A percentile compares a stretch with the other conserved stretches of the same genome.
phyloP scores from a whole-genome alignment of 2,797 vertebrate genomes.

The Rhinatrema bivittatum region DNA sequence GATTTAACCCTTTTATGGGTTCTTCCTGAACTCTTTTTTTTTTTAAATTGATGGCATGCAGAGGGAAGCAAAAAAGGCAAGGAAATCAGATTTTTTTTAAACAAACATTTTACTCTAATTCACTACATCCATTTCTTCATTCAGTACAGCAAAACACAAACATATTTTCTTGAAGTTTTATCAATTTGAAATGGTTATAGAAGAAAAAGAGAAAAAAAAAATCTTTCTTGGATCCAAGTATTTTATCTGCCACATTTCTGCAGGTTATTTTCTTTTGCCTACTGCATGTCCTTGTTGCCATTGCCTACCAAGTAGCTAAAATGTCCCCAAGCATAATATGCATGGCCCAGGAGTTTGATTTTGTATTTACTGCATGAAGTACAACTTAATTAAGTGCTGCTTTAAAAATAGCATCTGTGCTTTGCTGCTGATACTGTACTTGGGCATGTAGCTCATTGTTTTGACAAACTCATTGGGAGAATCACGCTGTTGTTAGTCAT shows the following conservation, averaged over 20 bases:
- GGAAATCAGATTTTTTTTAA: too few species aligned
- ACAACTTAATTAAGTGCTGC: constrained; percentile 54
- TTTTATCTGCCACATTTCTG: constrained; percentile 4
- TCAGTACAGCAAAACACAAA: too few species aligned
- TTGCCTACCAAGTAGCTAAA: constrained; percentile 14
- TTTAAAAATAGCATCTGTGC: constrained; percentile 48
- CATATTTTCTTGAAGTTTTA: too few species aligned
- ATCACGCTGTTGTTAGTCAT: constrained; percentile 45
- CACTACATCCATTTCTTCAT: too few species aligned
- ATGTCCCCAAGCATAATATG: constrained; percentile 34
- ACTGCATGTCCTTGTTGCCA: constrained; percentile 27
- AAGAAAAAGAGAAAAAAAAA: background rate
- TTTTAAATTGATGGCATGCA: too few species aligned
- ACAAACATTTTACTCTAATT: too few species aligned
- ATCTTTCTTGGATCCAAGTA: background rate
- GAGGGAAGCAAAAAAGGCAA: too few species aligned
- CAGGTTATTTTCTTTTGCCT: constrained; percentile 11
- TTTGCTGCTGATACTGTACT: constrained; percentile 40
- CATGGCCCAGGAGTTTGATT: constrained; percentile 30
- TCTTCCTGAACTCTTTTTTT: too few species aligned
- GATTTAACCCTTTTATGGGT: too few species aligned
- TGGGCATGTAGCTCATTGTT: constrained; percentile 48
- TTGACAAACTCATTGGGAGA: constrained; percentile 44
- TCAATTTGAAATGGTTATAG: too few species aligned
- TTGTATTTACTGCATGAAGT: constrained; percentile 49